Conservation (phyloP, 2,113 vertebrate genomes). For the Rhabdornis inornatus region DNA sequence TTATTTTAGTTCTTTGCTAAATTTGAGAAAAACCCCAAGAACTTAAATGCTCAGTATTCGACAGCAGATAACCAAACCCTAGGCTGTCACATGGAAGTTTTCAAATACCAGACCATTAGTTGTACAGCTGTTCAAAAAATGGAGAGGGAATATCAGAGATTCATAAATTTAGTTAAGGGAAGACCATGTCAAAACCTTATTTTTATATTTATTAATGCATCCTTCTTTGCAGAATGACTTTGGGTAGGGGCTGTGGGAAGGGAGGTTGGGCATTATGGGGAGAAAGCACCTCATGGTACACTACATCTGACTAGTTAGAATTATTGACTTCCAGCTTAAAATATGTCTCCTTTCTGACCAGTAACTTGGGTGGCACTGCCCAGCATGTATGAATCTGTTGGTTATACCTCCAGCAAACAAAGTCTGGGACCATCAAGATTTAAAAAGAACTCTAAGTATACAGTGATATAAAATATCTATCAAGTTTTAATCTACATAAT, state of each 20-base stretch:
- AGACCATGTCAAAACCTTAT: not conserved
- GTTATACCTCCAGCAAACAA: not conserved
- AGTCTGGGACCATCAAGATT: not conserved
- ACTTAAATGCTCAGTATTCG: not conserved
- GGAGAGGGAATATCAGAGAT: not conserved
- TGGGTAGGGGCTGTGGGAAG: fast-evolving
- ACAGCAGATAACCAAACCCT: not conserved
- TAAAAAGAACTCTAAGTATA: not conserved
- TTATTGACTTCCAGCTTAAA: not conserved
- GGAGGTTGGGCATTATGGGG: not conserved
- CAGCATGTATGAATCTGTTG: not conserved
- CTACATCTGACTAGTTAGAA: not conserved
- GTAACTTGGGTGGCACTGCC: not conserved
- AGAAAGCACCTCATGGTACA: not conserved
- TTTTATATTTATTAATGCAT: not conserved
- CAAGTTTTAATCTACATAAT: not conserved
- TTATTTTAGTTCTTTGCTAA: not conserved
- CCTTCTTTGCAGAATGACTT: not conserved
- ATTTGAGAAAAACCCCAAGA: not conserved
- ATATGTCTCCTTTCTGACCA: not conserved
- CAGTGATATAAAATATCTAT: not conserved
- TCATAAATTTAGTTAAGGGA: not conserved
- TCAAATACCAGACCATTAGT: not conserved
- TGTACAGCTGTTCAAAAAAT: not conserved
- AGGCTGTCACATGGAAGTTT: not conserved